A percentile compares a stretch with the other conserved stretches of the same genome.
Conservation (phyloP, 1,140 invertebrate genomes). For the Diorhabda carinulata region DNA sequence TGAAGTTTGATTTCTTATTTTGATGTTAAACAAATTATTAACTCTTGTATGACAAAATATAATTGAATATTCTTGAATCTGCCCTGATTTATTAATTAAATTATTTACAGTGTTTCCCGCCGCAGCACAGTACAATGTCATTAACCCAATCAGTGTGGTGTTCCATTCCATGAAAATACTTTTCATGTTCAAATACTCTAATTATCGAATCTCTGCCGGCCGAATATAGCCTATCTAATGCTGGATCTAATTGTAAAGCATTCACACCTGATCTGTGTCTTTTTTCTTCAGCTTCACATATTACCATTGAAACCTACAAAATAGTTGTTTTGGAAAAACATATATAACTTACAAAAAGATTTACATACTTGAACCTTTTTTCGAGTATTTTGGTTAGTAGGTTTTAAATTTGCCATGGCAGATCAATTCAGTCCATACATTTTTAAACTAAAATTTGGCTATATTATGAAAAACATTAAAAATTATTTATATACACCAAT, state of each 20-base stretch:
- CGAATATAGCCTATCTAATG: constrained; percentile 86
- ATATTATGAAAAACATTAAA: too few species aligned
- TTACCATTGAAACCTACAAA: constrained; percentile 91
- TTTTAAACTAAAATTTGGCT: neutral
- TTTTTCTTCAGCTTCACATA: constrained; percentile 92
- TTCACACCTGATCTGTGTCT: constrained; percentile 94
- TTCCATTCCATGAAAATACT: constrained; percentile 92
- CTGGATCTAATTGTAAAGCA: constrained; percentile 88
- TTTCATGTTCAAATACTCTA: constrained; percentile 91
- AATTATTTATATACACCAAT: neutral
- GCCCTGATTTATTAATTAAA: neutral
- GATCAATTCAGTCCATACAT: neutral
- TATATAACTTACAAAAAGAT: constrained; percentile 6
- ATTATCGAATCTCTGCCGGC: constrained; percentile 98
- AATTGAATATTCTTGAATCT: too few species aligned
- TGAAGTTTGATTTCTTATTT: too few species aligned
- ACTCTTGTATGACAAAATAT: too few species aligned
- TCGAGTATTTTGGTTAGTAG: constrained; percentile 52
- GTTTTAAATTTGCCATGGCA: constrained; percentile 38
- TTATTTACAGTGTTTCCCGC: constrained; percentile 83
- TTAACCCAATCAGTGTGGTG: constrained; percentile 99
- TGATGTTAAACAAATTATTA: too few species aligned
- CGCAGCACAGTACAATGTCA: constrained; percentile 96
- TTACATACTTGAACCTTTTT: constrained; percentile 64
- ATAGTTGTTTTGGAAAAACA: neutral